A percentile compares a stretch with the other conserved stretches of the same genome.
Evolutionary conservation across 1,140 invertebrate genomes (phyloP).

Genomic region (Leptopilina boulardi): DNA sequence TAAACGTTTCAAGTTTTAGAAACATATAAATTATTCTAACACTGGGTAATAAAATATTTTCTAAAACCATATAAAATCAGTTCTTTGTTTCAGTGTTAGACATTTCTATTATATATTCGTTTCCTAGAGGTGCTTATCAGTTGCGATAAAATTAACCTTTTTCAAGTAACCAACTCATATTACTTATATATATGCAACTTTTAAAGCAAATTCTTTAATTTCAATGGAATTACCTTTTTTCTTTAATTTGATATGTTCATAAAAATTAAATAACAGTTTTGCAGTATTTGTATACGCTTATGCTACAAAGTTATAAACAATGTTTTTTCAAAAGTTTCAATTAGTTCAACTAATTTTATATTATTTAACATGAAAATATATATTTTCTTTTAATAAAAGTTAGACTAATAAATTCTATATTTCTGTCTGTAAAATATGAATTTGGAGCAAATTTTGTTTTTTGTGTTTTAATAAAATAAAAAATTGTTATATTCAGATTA

Average conservation of each 20-base stretch:
- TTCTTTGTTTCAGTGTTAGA: neutral
- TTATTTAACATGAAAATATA: no score
- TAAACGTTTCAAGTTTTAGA: neutral
- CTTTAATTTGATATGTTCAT: neutral
- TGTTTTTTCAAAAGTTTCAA: no score
- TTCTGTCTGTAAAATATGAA: no score
- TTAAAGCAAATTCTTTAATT: slow-evolving; percentile 11
- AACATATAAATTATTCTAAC: neutral
- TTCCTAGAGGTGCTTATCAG: slow-evolving; percentile 24
- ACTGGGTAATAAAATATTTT: neutral
- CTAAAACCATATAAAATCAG: slow-evolving; percentile 1
- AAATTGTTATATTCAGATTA: neutral
- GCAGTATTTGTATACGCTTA: no score
- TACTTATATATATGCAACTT: slow-evolving; percentile 48
- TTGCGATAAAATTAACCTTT: slow-evolving; percentile 34
- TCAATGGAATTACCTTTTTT: slow-evolving; percentile 19
- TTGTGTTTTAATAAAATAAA: no score
- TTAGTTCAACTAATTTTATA: no score
- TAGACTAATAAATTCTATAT: no score
- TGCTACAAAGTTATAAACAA: no score
- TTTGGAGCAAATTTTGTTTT: no score
- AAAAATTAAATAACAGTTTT: neutral
- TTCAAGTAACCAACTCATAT: slow-evolving; percentile 37
- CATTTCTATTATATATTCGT: slow-evolving; percentile 5
- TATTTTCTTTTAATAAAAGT: no score